Percentiles rank a stretch among this genome's conserved stretches.
phyloP scores from a whole-genome alignment of 2,113 vertebrate genomes.

The Paratilapia polleni region DNA sequence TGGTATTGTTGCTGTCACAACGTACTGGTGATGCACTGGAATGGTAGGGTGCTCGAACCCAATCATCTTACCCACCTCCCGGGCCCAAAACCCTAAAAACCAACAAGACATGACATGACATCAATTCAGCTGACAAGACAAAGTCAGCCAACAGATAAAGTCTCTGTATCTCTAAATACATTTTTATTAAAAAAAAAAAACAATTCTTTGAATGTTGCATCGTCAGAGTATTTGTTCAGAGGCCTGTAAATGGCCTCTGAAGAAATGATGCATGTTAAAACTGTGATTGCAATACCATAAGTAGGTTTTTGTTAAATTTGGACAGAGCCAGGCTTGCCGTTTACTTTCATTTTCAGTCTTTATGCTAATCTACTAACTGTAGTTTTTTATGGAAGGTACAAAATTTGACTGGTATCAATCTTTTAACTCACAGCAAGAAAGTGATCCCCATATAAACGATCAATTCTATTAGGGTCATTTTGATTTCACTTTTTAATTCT shows the following conservation, averaged over 20 bases:
- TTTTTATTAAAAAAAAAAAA: neutral
- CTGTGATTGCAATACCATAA: neutral
- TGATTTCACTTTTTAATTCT: neutral
- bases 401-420: neutral
- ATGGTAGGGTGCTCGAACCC: slow-evolving; percentile 92
- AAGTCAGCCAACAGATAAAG: neutral
- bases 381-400: neutral
- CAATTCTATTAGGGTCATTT: neutral
- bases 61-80: slow-evolving; percentile 91
- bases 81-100: slow-evolving; percentile 93
- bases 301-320: neutral
- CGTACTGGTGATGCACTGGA: slow-evolving; percentile 97
- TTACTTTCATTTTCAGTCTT: neutral
- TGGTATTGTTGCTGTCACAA: slow-evolving; percentile 91
- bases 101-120: neutral
- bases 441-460: neutral
- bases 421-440: neutral
- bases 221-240: no score
- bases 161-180: neutral
- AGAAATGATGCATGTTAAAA: no score
- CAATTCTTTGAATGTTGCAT: no score
- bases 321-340: neutral
- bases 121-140: neutral
- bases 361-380: neutral
- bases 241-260: no score